phyloP scores from a whole-genome alignment of 1,140 invertebrate species.

The Cephus cinctus region DNA sequence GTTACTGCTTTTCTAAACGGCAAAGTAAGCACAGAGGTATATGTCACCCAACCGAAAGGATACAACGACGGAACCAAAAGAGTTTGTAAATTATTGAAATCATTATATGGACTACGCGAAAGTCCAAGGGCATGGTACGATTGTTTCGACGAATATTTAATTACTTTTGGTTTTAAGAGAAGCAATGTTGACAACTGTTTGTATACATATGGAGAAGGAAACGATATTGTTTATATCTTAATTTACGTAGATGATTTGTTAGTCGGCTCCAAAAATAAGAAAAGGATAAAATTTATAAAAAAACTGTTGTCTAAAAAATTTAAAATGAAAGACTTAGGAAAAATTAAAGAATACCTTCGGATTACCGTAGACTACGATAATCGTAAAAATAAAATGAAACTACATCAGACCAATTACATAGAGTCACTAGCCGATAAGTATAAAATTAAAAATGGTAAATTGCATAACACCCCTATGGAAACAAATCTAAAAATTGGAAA shows the following conservation, averaged over 20 bases:
- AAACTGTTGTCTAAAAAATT: constrained; percentile 12
- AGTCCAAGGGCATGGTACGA: too few species aligned
- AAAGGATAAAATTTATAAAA: constrained; percentile 10
- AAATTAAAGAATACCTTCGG: too few species aligned
- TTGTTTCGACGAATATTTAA: too few species aligned
- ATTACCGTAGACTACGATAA: constrained; percentile 9
- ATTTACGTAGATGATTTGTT: too few species aligned
- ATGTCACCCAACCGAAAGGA: constrained; percentile 39
- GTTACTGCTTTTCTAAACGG: too few species aligned
- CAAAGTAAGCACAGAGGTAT: constrained; percentile 36
- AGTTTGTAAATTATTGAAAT: constrained; percentile 27
- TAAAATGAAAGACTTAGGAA: too few species aligned
- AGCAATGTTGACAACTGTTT: constrained; percentile 27
- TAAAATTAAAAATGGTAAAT: too few species aligned
- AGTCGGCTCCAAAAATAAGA: constrained; percentile 23
- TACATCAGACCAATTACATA: too few species aligned
- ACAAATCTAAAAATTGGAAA: too few species aligned
- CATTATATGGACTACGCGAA: too few species aligned
- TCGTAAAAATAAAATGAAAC: too few species aligned
- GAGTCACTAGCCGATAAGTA: too few species aligned
- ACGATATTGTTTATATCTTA: constrained; percentile 16
- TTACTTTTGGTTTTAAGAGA: constrained; percentile 16
- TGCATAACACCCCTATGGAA: background rate
- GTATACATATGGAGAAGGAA: constrained; percentile 16
- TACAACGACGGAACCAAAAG: constrained; percentile 15